Evolutionary conservation across 1,140 invertebrate genomes (phyloP).

Genomic region (Nymphalis io): DNA sequence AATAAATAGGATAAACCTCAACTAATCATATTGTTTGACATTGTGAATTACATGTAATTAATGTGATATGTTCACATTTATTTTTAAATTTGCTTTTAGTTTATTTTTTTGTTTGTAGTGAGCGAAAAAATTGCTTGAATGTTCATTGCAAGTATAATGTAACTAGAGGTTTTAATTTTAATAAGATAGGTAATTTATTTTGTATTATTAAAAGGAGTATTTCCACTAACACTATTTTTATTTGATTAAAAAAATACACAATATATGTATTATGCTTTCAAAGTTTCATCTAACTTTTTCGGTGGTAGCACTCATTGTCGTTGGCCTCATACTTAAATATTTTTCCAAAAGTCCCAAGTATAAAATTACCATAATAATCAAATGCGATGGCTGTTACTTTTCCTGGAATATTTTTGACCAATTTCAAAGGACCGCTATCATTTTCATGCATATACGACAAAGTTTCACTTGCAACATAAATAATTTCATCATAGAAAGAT

Average conservation of each 20-base stretch:
- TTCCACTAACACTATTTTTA: conserved; percentile 21
- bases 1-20: too few species aligned
- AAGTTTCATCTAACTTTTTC: conserved; percentile 33
- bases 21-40: not conserved
- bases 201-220: conserved; percentile 49
- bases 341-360: conserved; percentile 58
- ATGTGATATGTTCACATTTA: not conserved
- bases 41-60: not conserved
- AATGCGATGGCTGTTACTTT: conserved; percentile 65
- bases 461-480: conserved; percentile 60
- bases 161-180: not conserved
- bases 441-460: conserved; percentile 63
- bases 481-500: conserved; percentile 55
- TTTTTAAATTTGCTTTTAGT: not conserved
- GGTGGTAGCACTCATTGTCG: conserved; percentile 55
- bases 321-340: conserved; percentile 55
- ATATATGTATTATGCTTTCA: not conserved
- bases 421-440: conserved; percentile 55
- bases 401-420: conserved; percentile 51
- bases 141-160: not conserved
- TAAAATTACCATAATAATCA: conserved; percentile 56
- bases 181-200: conserved; percentile 55
- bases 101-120: not conserved
- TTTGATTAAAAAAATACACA: conserved; percentile 12
- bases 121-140: not conserved